Conservation (phyloP, 2,113 vertebrate genomes). For the Geothlypis trichas region DNA sequence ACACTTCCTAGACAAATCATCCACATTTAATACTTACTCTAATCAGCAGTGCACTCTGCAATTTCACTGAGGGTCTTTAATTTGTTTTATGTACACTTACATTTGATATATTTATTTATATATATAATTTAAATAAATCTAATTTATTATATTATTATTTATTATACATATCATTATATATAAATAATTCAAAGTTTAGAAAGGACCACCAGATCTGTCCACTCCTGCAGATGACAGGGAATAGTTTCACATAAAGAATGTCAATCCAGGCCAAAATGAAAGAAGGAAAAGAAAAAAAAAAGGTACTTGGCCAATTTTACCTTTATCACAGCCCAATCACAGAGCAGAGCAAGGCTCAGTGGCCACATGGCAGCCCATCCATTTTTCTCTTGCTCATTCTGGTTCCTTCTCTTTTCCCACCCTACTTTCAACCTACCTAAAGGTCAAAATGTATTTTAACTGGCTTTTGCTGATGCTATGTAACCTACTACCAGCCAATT, state of each 20-base stretch:
- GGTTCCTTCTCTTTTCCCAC: neutral
- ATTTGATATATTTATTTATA: neutral
- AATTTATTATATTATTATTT: too few species aligned
- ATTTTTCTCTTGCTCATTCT: neutral
- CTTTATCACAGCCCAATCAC: neutral
- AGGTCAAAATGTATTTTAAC: neutral
- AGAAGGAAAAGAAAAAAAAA: neutral
- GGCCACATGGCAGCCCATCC: neutral
- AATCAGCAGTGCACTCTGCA: neutral
- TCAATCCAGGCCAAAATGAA: neutral
- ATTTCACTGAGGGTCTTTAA: neutral
- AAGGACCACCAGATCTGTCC: neutral
- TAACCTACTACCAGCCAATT: neutral
- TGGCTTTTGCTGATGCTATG: neutral
- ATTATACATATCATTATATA: too few species aligned
- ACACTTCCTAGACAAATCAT: neutral
- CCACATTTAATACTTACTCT: neutral
- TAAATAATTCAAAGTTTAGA: neutral
- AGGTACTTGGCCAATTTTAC: neutral
- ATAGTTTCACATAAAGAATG: rapidly evolving
- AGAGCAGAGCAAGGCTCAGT: neutral
- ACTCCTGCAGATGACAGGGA: neutral
- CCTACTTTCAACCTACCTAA: neutral
- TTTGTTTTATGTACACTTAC: neutral
- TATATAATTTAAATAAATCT: too few species aligned